Evolutionary conservation across 1,140 invertebrate genomes (phyloP).

Genomic region (Schlechtendalia chinensis): DNA sequence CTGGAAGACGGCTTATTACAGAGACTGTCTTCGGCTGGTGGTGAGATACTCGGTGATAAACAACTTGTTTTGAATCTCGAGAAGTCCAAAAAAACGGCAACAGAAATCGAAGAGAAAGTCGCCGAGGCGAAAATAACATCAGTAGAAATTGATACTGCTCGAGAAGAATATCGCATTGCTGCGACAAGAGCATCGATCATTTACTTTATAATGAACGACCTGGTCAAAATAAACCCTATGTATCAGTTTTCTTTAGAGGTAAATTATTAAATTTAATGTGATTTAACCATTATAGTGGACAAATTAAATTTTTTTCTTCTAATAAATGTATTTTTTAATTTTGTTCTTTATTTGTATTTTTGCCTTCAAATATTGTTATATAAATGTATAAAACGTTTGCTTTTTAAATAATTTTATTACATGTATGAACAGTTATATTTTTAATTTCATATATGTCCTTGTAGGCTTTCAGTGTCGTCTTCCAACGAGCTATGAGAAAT

Average conservation of each 20-base stretch:
- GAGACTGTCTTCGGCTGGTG: conserved; percentile 76
- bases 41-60: conserved; percentile 86
- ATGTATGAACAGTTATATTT: not conserved
- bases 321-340: no score
- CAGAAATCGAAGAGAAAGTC: conserved; percentile 83
- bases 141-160: conserved; percentile 82
- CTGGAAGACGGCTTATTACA: conserved; percentile 87
- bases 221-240: conserved; percentile 91
- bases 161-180: conserved; percentile 84
- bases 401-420: not conserved
- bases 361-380: not conserved
- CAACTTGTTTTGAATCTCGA: conserved; percentile 89
- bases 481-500: conserved; percentile 78
- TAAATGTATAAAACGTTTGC: not conserved
- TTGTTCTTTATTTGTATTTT: not conserved
- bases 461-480: conserved; percentile 85
- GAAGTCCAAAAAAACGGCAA: conserved; percentile 87
- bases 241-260: conserved; percentile 94
- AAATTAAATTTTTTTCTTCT: not conserved
- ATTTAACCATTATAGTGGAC: not conserved
- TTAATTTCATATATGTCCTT: conserved; percentile 8
- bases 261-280: conserved; percentile 47
- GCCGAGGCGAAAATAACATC: conserved; percentile 81
- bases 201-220: conserved; percentile 92
- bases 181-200: conserved; percentile 83